These are phyloP conservation scores for Corvus hawaiiensis DNA, from an alignment of 2,113 vertebrate species.

Conservation along the genomic window DNA sequence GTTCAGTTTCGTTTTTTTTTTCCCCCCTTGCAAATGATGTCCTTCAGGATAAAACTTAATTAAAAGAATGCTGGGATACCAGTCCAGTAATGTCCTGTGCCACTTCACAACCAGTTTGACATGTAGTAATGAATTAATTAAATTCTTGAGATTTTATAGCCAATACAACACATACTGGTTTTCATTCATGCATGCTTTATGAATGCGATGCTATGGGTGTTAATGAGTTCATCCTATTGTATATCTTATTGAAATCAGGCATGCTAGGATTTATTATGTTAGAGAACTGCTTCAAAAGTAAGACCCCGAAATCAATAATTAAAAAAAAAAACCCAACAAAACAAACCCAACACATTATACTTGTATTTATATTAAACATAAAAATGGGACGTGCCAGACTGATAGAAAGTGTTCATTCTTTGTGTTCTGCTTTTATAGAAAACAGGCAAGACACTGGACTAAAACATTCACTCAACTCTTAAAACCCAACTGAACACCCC, in stretches of 20 bases:
- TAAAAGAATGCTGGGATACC: not conserved
- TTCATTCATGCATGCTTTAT: not conserved
- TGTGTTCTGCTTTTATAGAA: not conserved
- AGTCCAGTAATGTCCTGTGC: not conserved
- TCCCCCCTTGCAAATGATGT: not conserved
- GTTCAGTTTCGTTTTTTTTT: not conserved
- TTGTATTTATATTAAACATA: not conserved
- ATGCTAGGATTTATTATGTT: not conserved
- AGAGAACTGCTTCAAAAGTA: not conserved
- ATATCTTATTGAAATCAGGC: not conserved
- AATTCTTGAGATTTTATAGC: not conserved
- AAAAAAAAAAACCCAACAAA: not conserved
- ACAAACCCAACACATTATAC: not conserved
- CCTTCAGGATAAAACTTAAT: not conserved
- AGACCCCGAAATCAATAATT: not conserved
- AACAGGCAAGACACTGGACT: not conserved
- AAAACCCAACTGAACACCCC: not conserved
- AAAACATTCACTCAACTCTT: not conserved
- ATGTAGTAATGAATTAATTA: not conserved
- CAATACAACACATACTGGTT: not conserved
- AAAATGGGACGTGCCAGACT: not conserved
- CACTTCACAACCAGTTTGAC: not conserved
- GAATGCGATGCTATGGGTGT: not conserved
- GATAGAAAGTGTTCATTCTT: not conserved
- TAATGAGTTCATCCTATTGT: not conserved